Base-by-base conservation (phyloP, 64 coral and sea anemone species). In the Catalaphyllia jardinei region DNA sequence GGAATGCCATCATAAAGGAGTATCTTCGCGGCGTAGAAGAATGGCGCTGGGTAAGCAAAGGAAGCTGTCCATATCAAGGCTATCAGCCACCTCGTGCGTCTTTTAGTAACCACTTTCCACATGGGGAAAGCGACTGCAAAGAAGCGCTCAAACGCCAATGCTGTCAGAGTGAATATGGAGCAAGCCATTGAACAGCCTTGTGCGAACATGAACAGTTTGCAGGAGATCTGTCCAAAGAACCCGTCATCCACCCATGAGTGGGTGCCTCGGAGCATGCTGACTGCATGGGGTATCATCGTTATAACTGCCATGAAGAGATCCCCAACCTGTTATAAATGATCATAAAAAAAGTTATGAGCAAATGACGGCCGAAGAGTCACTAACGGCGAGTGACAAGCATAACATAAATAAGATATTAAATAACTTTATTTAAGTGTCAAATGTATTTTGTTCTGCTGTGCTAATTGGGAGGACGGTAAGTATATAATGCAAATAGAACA, bases 101-200 rank as follows among this genome's bases (percentile, higher is more conserved):
- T 59, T 0, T 29, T 50, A 29, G 31, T 63, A 25, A 79, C 52
- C 1, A 67, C 76, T 24, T 77, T 83, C 46, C 83, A 71, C 10
- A 92, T 39, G 29, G 90, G 90, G 30, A 71, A 92, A 31, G 87
- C 83, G 31, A 92, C 75, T 10, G 90, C 90, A 62, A 83, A 83
- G 51, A 87, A 92, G 22, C 90, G 31, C 38, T 92, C 90, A 57
- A 67, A 73, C 18, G 90, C 90, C 63, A 87, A 71, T 31, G 75
- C 90, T 27, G 90, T 87, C 0, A 92, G 90, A 65, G 90, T 92
- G 22, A 92, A 87, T 28, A 92, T 87, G 8, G 90, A 92, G 24
- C 73, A 60, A 0, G 90, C 90, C 82, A 92, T 92, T 8, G 82
- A 78, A 10, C 74, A 30, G 16, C 74, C 90, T 31, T 86, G 81